These are phyloP conservation scores for Potorous gilbertii DNA, from an alignment of 2,797 vertebrate species.

Conservation along the genomic window DNA sequence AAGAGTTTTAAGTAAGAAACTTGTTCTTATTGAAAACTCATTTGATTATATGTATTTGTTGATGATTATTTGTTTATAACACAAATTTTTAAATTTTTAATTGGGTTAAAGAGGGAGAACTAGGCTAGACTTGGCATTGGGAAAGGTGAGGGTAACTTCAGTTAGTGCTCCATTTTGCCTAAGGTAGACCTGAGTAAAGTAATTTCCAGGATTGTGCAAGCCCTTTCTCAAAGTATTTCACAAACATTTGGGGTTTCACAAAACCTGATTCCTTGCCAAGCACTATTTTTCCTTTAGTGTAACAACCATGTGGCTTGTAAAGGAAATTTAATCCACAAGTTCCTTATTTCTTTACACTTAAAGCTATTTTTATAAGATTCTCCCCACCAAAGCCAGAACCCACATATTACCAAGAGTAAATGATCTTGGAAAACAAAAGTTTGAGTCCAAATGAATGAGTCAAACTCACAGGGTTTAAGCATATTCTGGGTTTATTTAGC, in stretches of 20 bases:
- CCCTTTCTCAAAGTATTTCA: conserved; percentile 65
- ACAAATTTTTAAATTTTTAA: background rate
- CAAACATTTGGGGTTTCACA: conserved; percentile 74
- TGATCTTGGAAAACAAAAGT: background rate
- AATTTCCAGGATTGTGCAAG: conserved; percentile 49
- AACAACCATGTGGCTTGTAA: conserved; percentile 62
- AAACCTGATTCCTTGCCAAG: conserved; percentile 71
- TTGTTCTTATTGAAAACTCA: background rate
- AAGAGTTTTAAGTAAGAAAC: background rate
- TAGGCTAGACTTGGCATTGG: background rate
- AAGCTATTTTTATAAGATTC: conserved; percentile 45
- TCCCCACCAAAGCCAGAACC: background rate
- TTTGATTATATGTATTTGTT: background rate
- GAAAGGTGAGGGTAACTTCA: background rate
- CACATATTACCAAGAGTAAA: background rate
- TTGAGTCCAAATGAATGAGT: background rate
- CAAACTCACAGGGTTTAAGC: background rate
- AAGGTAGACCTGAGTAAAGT: background rate
- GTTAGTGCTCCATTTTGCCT: background rate
- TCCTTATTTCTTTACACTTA: conserved; percentile 63
- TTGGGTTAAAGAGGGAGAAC: background rate
- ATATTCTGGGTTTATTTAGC: background rate
- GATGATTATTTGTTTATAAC: background rate
- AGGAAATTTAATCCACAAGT: conserved; percentile 63
- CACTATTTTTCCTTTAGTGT: conserved; percentile 56